These are phyloP conservation scores for Pachymerium ferrugineum DNA, from an alignment of 2,888 invertebrate genomes.

Conservation along the genomic window DNA sequence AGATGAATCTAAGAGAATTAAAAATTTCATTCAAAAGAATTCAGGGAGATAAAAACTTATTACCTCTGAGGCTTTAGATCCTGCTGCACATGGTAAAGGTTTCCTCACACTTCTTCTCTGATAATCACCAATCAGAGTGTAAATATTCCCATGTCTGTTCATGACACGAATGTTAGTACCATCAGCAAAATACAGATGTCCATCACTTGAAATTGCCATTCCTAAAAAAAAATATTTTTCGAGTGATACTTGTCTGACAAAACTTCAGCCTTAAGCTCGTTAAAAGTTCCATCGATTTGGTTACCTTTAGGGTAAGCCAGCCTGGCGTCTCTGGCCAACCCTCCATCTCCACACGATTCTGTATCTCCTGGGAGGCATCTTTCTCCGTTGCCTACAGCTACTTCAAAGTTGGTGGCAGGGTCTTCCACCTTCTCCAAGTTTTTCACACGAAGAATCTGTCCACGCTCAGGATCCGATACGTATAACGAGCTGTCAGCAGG, in stretches of 20 bases:
- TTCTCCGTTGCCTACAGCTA: conserved; percentile 90
- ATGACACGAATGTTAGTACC: conserved; percentile 92
- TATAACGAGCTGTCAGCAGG: conserved; percentile 89
- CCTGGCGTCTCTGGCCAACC: conserved; percentile 84
- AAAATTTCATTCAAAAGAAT: neutral
- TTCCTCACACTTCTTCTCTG: conserved; percentile 92
- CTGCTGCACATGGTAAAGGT: conserved; percentile 83
- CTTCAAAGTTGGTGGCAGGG: conserved; percentile 89
- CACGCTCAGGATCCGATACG: conserved; percentile 92
- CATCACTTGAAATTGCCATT: conserved; percentile 86
- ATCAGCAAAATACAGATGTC: conserved; percentile 89
- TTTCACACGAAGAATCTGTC: conserved; percentile 83
- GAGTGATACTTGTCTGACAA: too few relatives aligned
- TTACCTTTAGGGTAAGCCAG: conserved; percentile 88
- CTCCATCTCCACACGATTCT: conserved; percentile 93
- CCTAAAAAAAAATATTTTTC: conserved; percentile 47
- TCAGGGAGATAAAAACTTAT: neutral
- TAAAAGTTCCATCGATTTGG: neutral
- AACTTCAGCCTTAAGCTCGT: neutral
- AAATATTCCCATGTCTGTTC: conserved; percentile 83
- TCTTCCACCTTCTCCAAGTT: conserved; percentile 74
- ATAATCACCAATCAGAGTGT: conserved; percentile 69
- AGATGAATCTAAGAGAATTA: conserved; percentile 45
- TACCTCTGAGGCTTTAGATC: conserved; percentile 75
- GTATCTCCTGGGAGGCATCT: conserved; percentile 88